phyloP scores from a whole-genome alignment of 1,140 invertebrate genomes.

The Anastrepha ludens region DNA sequence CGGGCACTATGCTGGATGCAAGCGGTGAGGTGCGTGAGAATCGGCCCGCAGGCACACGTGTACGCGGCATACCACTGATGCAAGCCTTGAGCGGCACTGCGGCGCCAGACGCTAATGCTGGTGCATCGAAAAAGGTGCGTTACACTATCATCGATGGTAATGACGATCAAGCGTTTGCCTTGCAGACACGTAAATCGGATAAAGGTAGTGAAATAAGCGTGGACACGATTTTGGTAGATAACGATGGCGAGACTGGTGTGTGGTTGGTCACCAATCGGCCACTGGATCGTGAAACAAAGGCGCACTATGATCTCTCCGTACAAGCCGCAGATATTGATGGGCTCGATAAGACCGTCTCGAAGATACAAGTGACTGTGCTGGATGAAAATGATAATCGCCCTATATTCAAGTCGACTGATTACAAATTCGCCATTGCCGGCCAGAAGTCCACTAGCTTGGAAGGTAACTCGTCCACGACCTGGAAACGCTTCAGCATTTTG shows the following conservation, averaged over 20 bases:
- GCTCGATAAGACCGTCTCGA: slow-evolving; percentile 83
- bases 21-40: slow-evolving; percentile 86
- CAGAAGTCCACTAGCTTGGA: slow-evolving; percentile 76
- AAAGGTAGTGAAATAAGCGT: slow-evolving; percentile 78
- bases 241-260: slow-evolving; percentile 76
- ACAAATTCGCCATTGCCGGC: slow-evolving; percentile 84
- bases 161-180: slow-evolving; percentile 81
- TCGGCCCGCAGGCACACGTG: slow-evolving; percentile 79
- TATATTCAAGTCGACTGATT: slow-evolving; percentile 84
- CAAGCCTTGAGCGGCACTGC: slow-evolving; percentile 75
- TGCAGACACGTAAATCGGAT: slow-evolving; percentile 78
- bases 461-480: slow-evolving; percentile 76
- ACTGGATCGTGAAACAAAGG: slow-evolving; percentile 83
- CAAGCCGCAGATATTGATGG: slow-evolving; percentile 85
- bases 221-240: slow-evolving; percentile 75
- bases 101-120: slow-evolving; percentile 61
- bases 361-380: slow-evolving; percentile 82
- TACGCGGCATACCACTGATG: slow-evolving; percentile 81
- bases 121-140: slow-evolving; percentile 79
- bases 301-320: slow-evolving; percentile 82
- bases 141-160: slow-evolving; percentile 87
- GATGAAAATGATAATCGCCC: slow-evolving; percentile 95
- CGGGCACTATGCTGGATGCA: slow-evolving; percentile 77
- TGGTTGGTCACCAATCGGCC: slow-evolving; percentile 82
- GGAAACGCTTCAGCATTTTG: slow-evolving; percentile 85